These are phyloP conservation scores for Chrosomus eos DNA, from an alignment of 2,797 vertebrate species.

Conservation along the genomic window DNA sequence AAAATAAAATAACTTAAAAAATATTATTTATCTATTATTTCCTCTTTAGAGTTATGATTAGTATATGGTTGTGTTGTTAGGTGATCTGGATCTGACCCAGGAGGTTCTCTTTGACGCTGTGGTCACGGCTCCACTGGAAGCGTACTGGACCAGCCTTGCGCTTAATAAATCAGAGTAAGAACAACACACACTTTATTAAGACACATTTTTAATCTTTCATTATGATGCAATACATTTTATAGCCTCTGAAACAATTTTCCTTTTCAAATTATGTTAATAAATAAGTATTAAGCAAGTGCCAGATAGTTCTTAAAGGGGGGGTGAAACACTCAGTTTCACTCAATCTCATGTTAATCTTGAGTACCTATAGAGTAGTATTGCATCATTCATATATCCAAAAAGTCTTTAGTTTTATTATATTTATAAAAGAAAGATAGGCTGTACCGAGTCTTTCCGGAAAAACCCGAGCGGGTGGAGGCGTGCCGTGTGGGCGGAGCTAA, in stretches of 20 bases:
- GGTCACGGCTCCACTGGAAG: slow-evolving; percentile 94
- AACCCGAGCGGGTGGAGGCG: too few relatives aligned
- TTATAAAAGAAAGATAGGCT: too few relatives aligned
- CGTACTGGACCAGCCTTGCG: slow-evolving; percentile 95
- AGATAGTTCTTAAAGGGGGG: too few relatives aligned
- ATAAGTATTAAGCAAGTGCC: not conserved
- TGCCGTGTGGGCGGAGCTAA: too few relatives aligned
- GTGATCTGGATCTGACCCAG: slow-evolving; percentile 93
- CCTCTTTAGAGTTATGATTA: not conserved
- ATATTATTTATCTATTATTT: too few relatives aligned
- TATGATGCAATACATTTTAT: not conserved
- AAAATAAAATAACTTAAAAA: not conserved
- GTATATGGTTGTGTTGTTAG: slow-evolving; percentile 67
- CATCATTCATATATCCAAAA: too few relatives aligned
- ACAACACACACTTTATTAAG: not conserved
- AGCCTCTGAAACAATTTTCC: not conserved
- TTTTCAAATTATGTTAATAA: not conserved
- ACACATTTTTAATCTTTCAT: not conserved
- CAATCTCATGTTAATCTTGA: too few relatives aligned
- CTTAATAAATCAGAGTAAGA: slow-evolving; percentile 96
- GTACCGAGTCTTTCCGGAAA: too few relatives aligned
- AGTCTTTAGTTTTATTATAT: too few relatives aligned
- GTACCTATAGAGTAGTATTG: too few relatives aligned
- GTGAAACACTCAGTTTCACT: too few relatives aligned
- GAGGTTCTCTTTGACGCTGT: slow-evolving; percentile 95